These are phyloP conservation scores for Leptinotarsa rubiginosa DNA, from an alignment of 2,888 invertebrate species.

Conservation along the genomic window DNA sequence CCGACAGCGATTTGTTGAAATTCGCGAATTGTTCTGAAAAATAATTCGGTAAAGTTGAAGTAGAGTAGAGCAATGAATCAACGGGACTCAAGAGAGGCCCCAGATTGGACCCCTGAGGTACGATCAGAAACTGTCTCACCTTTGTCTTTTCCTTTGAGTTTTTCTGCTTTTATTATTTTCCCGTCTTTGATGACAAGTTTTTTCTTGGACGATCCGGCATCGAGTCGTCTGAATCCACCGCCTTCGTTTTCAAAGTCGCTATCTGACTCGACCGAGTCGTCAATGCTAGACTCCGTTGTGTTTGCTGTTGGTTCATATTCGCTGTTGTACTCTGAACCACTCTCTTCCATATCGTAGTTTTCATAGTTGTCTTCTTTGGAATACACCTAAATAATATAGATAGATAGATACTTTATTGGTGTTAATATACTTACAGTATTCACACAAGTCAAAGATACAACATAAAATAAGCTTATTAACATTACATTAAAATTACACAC, in stretches of 20 bases:
- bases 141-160: conserved; percentile 65
- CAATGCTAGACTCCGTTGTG: conserved; percentile 58
- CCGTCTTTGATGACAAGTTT: conserved; percentile 77
- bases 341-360: conserved; percentile 60
- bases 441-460: too few species aligned
- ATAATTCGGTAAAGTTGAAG: too few species aligned
- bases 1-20: conserved; percentile 36
- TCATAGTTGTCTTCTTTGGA: conserved; percentile 52
- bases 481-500: too few species aligned
- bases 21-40: conserved; percentile 38
- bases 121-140: conserved; percentile 41
- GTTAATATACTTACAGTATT: too few species aligned
- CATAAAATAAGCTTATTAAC: too few species aligned
- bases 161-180: conserved; percentile 77
- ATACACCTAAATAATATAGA: conserved; percentile 36
- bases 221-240: conserved; percentile 68
- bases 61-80: neutral
- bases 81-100: neutral
- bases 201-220: conserved; percentile 75
- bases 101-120: neutral
- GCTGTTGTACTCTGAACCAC: conserved; percentile 63
- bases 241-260: conserved; percentile 64
- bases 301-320: conserved; percentile 61
- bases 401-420: too few species aligned
- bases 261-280: conserved; percentile 61